phyloP scores from a whole-genome alignment of 2,888 invertebrate genomes.

The Xanthia icteritia region DNA sequence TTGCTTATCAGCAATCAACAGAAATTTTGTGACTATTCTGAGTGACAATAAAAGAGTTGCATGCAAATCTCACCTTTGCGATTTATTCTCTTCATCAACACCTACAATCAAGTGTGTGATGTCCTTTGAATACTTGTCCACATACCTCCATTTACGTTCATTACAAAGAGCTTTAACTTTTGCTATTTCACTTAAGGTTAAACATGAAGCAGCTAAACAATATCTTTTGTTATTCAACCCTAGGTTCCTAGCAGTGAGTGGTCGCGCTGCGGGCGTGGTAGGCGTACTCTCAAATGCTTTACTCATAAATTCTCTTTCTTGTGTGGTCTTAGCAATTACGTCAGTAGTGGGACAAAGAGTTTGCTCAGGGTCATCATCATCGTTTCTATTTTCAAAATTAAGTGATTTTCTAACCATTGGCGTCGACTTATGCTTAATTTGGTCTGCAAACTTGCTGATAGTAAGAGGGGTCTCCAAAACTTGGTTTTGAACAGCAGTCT shows the following conservation, averaged over 20 bases:
- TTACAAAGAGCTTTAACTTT: conserved; percentile 78
- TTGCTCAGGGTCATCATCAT: conserved; percentile 75
- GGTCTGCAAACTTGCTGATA: conserved; percentile 82
- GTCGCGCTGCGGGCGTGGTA: conserved; percentile 66
- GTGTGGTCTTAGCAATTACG: conserved; percentile 78
- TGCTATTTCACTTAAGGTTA: conserved; percentile 72
- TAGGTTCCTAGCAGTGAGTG: conserved; percentile 58
- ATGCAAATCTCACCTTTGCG: conserved; percentile 79
- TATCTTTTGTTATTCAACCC: conserved; percentile 63
- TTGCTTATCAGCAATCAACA: conserved; percentile 9
- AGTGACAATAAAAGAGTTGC: background rate
- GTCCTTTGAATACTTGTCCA: conserved; percentile 79
- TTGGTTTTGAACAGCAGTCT: conserved; percentile 64
- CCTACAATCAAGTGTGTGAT: conserved; percentile 86
- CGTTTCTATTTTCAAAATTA: conserved; percentile 75
- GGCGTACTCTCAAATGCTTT: conserved; percentile 82
- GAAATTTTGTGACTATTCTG: background rate
- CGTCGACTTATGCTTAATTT: conserved; percentile 84
- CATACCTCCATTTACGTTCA: conserved; percentile 76
- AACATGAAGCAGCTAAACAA: conserved; percentile 82
- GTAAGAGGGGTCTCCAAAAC: conserved; percentile 81
- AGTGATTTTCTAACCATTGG: conserved; percentile 85
- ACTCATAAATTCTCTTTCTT: conserved; percentile 83
- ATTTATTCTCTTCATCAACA: conserved; percentile 83
- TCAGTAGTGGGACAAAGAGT: conserved; percentile 78